Percentiles rank a stretch among this genome's conserved stretches.
Evolutionary conservation across 2,797 vertebrate genomes (phyloP).

Genomic region (Sitta carolinensis): DNA sequence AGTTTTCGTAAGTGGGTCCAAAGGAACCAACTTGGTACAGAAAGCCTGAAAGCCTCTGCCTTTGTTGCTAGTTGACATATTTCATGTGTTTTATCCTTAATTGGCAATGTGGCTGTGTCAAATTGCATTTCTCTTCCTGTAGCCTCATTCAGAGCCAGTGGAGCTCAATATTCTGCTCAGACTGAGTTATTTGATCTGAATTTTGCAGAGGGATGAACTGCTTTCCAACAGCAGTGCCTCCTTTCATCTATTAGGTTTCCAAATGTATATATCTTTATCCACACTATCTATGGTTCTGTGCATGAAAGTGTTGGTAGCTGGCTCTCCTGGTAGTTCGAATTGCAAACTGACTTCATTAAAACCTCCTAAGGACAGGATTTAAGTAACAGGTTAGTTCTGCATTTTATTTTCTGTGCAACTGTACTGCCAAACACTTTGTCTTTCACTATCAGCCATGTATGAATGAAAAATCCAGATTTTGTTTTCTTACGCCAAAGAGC

Average conservation of each 20-base stretch:
- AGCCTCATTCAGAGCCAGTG: constrained; percentile 8
- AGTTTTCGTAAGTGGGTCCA: constrained; percentile 48
- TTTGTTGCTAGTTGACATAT: constrained; percentile 39
- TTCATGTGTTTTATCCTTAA: constrained; percentile 54
- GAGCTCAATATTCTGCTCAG: constrained; percentile 34
- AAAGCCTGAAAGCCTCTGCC: constrained; percentile 1
- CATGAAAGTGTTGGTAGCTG: background rate
- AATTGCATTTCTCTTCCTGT: constrained; percentile 30
- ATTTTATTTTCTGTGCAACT: constrained; percentile 18
- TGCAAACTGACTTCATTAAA: background rate
- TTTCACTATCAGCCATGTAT: background rate
- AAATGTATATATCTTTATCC: background rate
- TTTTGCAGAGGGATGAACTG: constrained; percentile 55
- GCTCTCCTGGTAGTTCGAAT: background rate
- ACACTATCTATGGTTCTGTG: background rate
- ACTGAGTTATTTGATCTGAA: constrained; percentile 48
- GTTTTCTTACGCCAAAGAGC: background rate
- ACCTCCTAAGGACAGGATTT: background rate
- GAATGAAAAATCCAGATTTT: background rate
- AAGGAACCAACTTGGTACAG: constrained; percentile 28
- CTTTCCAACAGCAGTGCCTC: constrained; percentile 28
- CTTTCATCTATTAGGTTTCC: constrained; percentile 12
- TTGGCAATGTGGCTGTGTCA: constrained; percentile 45
- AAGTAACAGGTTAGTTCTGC: background rate
- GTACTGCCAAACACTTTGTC: background rate